Conservation (phyloP, 1,140 invertebrate species). For the Sipha flava region DNA sequence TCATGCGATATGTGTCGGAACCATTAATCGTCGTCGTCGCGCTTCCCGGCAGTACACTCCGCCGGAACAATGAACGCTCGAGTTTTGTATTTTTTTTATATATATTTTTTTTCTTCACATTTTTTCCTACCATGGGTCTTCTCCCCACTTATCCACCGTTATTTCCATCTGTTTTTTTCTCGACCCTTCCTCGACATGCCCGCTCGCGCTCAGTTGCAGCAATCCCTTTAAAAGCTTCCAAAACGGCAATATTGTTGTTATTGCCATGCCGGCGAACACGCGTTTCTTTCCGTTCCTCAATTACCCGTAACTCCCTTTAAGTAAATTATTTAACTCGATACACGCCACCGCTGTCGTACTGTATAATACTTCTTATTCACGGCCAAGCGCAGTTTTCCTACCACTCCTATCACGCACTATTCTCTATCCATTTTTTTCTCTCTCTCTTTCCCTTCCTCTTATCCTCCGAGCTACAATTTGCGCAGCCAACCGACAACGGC, state of each 20-base stretch:
- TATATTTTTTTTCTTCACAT: not conserved
- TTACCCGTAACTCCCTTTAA: constrained; percentile 17
- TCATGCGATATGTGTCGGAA: too few relatives aligned
- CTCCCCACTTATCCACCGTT: not conserved
- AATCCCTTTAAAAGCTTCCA: constrained; percentile 18
- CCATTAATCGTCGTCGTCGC: not conserved
- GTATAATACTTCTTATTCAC: not conserved
- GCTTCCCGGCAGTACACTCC: not conserved
- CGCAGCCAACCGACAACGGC: not conserved
- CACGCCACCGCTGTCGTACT: too few relatives aligned
- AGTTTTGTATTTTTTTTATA: not conserved
- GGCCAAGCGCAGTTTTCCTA: not conserved
- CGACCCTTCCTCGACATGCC: not conserved
- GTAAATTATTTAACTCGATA: constrained; percentile 32
- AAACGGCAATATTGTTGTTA: constrained; percentile 16
- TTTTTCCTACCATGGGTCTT: not conserved
- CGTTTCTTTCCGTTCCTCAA: not conserved
- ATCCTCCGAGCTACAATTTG: constrained; percentile 18
- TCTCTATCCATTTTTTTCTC: not conserved
- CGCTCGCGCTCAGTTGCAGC: not conserved
- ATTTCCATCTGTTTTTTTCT: not conserved
- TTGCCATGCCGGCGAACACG: not conserved
- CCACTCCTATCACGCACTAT: too few relatives aligned
- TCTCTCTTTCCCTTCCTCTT: not conserved
- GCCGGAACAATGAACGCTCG: not conserved